A percentile compares a stretch with the other conserved stretches of the same genome.
Conservation (phyloP, 2,888 invertebrate genomes). For the Lymantria dispar region DNA sequence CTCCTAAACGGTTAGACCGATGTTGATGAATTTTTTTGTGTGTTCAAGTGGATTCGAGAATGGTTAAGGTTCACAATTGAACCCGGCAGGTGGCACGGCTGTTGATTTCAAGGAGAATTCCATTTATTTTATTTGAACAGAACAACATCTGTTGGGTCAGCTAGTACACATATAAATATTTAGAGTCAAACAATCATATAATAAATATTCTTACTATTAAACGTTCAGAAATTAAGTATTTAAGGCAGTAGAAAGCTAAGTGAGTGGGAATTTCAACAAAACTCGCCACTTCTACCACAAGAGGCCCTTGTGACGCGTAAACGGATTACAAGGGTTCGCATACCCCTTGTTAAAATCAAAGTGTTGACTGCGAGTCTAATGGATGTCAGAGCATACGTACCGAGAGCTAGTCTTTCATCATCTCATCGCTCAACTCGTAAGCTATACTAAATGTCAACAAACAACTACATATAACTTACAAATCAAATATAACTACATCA, state of each 20-base stretch:
- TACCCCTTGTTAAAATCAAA: slow-evolving; percentile 67
- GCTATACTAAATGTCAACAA: background rate
- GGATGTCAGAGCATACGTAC: slow-evolving; percentile 36
- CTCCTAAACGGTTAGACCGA: too few species aligned
- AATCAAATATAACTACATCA: too few species aligned
- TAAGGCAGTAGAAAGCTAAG: slow-evolving; percentile 43
- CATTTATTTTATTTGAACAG: too few species aligned
- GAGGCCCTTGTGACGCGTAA: slow-evolving; percentile 57
- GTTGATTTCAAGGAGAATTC: too few species aligned
- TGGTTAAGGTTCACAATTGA: too few species aligned
- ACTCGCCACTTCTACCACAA: slow-evolving; percentile 51
- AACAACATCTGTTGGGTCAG: too few species aligned
- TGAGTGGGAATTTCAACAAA: slow-evolving; percentile 57
- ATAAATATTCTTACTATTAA: too few species aligned
- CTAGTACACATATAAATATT: too few species aligned
- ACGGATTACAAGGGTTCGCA: slow-evolving; percentile 67
- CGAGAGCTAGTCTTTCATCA: slow-evolving; percentile 10
- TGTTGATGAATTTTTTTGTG: too few species aligned
- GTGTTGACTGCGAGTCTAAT: slow-evolving; percentile 65
- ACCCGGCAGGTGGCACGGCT: too few species aligned
- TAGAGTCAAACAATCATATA: too few species aligned
- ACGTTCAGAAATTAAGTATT: slow-evolving; percentile 32
- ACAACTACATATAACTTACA: background rate
- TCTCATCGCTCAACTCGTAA: background rate
- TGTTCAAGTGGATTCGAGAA: too few species aligned